Conservation (phyloP, 1,140 invertebrate genomes). For the Cotesia chilonis region DNA sequence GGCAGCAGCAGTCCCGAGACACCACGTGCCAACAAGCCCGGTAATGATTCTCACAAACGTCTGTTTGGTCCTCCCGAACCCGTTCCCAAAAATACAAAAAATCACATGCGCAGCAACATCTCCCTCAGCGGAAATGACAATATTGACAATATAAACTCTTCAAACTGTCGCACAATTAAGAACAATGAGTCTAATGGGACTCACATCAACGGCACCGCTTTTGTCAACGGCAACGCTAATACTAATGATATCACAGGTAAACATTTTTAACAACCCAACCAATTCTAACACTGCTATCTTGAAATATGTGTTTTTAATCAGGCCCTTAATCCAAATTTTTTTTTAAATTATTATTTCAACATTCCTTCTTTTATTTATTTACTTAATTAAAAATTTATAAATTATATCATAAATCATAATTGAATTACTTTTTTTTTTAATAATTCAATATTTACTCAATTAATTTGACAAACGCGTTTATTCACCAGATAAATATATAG, state of each 20-base stretch:
- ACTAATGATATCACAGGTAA: slow-evolving; percentile 62
- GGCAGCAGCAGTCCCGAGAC: slow-evolving; percentile 48
- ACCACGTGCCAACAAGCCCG: slow-evolving; percentile 61
- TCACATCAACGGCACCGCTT: slow-evolving; percentile 42
- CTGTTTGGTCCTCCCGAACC: slow-evolving; percentile 65
- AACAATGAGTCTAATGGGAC: slow-evolving; percentile 46
- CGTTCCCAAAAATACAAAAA: slow-evolving; percentile 61
- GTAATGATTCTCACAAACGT: slow-evolving; percentile 67
- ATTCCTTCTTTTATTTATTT: neutral
- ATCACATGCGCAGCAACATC: slow-evolving; percentile 63
- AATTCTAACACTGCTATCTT: slow-evolving; percentile 47
- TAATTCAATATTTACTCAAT: neutral
- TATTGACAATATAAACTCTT: slow-evolving; percentile 35
- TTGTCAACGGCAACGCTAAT: slow-evolving; percentile 55
- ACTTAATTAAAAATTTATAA: neutral
- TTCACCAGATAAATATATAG: neutral
- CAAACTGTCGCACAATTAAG: slow-evolving; percentile 42
- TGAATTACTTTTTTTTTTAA: neutral
- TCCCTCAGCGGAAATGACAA: slow-evolving; percentile 49
- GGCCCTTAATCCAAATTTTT: slow-evolving; percentile 41
- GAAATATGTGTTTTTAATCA: slow-evolving; percentile 61
- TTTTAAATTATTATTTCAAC: slow-evolving; percentile 13
- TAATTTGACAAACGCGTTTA: neutral
- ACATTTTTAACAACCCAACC: slow-evolving; percentile 36
- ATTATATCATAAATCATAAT: neutral